A percentile compares a stretch with the other conserved stretches of the same genome.
Evolutionary conservation across 2,113 vertebrate genomes (phyloP).

Genomic region (Phyllostomus discolor): DNA sequence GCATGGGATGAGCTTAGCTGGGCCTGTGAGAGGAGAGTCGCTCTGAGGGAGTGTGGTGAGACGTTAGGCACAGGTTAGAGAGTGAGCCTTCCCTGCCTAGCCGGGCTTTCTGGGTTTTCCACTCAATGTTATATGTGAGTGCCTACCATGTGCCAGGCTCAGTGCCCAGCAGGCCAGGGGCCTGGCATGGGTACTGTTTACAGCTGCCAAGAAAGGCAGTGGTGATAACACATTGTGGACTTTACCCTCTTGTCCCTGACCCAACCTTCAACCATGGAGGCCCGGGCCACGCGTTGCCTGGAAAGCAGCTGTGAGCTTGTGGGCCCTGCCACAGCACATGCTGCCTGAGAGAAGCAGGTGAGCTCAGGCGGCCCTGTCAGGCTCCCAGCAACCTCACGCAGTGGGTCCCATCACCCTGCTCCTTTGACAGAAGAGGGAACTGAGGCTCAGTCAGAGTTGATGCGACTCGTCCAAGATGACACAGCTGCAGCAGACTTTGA

Average conservation of each 20-base stretch:
- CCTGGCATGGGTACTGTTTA: not conserved
- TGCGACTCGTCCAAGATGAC: not conserved
- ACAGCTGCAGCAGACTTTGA: not conserved
- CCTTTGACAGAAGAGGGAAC: not conserved
- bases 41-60: rapidly evolving
- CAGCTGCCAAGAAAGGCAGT: not conserved
- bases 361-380: not conserved
- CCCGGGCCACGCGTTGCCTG: not conserved
- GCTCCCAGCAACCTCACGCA: rapidly evolving
- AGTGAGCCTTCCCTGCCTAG: not conserved
- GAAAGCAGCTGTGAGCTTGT: not conserved
- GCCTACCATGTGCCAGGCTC: not conserved
- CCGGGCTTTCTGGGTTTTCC: not conserved
- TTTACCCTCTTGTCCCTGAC: not conserved
- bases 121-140: rapidly evolving
- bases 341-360: rapidly evolving
- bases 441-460: not conserved
- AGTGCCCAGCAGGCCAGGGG: not conserved
- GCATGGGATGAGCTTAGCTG: rapidly evolving
- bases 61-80: not conserved
- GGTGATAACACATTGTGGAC: not conserved
- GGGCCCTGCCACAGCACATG: rapidly evolving
- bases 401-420: too few relatives aligned
- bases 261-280: not conserved
- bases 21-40: rapidly evolving